Percentiles rank a stretch among this genome's conserved stretches.
Evolutionary conservation across 2,113 vertebrate genomes (phyloP).

Genomic region (Peromyscus polionotus): DNA sequence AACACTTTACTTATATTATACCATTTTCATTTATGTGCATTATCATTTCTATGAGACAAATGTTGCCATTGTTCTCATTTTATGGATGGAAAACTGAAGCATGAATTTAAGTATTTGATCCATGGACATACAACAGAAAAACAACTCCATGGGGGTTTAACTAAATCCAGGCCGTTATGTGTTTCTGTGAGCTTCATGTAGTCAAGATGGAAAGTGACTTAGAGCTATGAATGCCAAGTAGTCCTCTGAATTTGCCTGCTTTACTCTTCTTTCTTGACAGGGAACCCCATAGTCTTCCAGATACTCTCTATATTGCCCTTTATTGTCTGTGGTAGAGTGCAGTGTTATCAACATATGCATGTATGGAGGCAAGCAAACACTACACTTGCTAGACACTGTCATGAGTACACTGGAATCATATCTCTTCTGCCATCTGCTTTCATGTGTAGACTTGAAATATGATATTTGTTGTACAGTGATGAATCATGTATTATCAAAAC

Average conservation of each 20-base stretch:
- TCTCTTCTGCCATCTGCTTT: background rate
- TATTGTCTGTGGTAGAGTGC: background rate
- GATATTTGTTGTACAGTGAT: background rate
- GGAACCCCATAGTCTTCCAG: background rate
- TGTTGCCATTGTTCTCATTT: background rate
- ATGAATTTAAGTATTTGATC: background rate
- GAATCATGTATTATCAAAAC: background rate
- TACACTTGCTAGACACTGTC: background rate
- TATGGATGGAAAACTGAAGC: background rate
- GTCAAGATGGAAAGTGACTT: background rate
- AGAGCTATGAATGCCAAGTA: background rate
- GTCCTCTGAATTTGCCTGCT: background rate
- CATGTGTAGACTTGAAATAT: background rate
- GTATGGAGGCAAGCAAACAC: background rate
- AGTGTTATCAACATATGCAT: background rate
- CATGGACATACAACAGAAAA: background rate
- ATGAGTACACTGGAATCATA: background rate
- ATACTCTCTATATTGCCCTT: background rate
- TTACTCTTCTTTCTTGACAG: background rate
- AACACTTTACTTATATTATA: background rate
- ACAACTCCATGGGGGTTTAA: background rate
- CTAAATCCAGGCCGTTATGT: background rate
- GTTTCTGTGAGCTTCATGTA: background rate
- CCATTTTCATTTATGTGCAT: background rate
- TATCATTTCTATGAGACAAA: background rate